These are phyloP conservation scores for Chionoecetes opilio DNA, from an alignment of 1,140 invertebrate genomes.

Conservation along the genomic window DNA sequence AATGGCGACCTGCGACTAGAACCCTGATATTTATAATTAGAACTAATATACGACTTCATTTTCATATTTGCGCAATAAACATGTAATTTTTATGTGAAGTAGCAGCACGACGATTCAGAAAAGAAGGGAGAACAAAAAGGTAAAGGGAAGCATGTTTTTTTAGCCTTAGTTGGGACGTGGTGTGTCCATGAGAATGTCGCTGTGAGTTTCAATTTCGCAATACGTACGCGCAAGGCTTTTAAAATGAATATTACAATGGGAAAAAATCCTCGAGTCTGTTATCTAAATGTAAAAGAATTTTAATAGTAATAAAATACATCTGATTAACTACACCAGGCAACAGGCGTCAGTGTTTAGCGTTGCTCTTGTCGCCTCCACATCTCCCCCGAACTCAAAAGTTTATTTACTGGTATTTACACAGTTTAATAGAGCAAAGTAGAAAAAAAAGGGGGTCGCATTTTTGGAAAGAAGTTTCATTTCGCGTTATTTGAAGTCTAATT, in stretches of 20 bases:
- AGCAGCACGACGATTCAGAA: background rate
- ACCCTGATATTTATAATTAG: conserved; percentile 35
- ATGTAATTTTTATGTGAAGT: background rate
- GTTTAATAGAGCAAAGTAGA: conserved; percentile 30
- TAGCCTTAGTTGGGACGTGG: background rate
- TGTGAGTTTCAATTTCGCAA: conserved; percentile 9
- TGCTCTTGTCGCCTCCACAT: background rate
- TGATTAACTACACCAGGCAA: background rate
- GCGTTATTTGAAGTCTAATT: conserved; percentile 30
- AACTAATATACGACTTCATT: conserved; percentile 31
- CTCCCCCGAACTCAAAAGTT: conserved; percentile 2
- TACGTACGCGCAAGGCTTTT: background rate
- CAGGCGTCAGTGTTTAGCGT: background rate
- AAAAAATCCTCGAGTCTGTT: background rate
- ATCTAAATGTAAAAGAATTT: background rate
- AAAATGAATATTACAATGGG: conserved; percentile 6
- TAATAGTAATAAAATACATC: background rate
- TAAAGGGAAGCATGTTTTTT: background rate
- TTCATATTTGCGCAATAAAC: conserved; percentile 21
- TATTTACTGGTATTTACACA: conserved; percentile 30
- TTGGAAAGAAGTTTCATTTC: conserved; percentile 30
- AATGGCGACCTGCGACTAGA: background rate
- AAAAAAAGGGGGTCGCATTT: background rate
- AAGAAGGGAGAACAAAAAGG: background rate
- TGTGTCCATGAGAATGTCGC: background rate